Evolutionary conservation across 2,888 invertebrate species (phyloP).

Genomic region (Chromoteleia sp.): DNA sequence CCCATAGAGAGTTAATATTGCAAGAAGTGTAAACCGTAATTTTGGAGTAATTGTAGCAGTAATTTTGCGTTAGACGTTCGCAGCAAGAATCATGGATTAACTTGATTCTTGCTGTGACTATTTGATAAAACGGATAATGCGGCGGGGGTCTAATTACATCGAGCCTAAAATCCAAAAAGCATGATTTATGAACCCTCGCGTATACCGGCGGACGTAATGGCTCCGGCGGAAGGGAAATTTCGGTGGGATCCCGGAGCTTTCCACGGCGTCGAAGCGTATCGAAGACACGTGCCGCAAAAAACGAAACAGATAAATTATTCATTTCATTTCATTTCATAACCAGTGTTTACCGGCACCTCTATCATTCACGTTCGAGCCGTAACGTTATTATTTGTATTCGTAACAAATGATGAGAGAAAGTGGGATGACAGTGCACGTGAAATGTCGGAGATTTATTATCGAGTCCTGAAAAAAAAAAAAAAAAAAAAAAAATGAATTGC

Average conservation of each 20-base stretch:
- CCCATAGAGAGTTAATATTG: too few species aligned
- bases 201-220: slow-evolving; percentile 51
- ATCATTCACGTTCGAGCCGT: slow-evolving; percentile 39
- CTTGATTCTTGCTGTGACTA: slow-evolving; percentile 34
- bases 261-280: slow-evolving; percentile 53
- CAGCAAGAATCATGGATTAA: slow-evolving; percentile 25
- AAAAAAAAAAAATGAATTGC: slow-evolving; percentile 13
- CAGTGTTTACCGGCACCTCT: slow-evolving; percentile 48
- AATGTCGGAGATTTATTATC: slow-evolving; percentile 28
- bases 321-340: slow-evolving; percentile 64
- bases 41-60: slow-evolving; percentile 9
- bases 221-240: slow-evolving; percentile 33
- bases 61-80: slow-evolving; percentile 36
- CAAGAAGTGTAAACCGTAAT: too few species aligned
- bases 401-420: slow-evolving; percentile 39
- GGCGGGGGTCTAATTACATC: slow-evolving; percentile 63
- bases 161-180: slow-evolving; percentile 67
- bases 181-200: slow-evolving; percentile 68
- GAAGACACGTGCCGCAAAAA: slow-evolving; percentile 68
- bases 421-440: slow-evolving; percentile 34
- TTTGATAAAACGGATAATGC: slow-evolving; percentile 66
- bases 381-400: slow-evolving; percentile 39
- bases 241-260: slow-evolving; percentile 33
- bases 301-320: slow-evolving; percentile 62
- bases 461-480: background rate